phyloP scores from a whole-genome alignment of 1,140 invertebrate genomes.

The Drosophila novamexicana region DNA sequence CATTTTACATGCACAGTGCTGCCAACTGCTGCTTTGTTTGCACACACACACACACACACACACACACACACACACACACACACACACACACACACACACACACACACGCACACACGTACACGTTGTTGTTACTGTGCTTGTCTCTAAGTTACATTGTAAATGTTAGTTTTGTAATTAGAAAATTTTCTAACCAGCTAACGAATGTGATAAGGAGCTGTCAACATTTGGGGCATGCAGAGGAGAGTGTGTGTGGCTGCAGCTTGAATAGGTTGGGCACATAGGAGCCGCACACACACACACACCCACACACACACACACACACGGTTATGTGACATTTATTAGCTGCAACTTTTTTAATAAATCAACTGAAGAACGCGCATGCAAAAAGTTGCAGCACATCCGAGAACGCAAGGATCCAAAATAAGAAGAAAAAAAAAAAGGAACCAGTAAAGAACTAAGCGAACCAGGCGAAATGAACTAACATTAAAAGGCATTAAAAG shows the following conservation, averaged over 20 bases:
- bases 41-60: conserved; percentile 26
- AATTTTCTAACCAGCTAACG: conserved; percentile 69
- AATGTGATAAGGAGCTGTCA: conserved; percentile 40
- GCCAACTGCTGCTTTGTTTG: conserved; percentile 42
- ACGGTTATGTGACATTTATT: conserved; percentile 74
- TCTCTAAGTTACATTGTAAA: conserved; percentile 77
- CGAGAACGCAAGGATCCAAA: neutral
- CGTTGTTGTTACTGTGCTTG: conserved; percentile 41
- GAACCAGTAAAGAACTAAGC: conserved; percentile 4
- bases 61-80: conserved; percentile 14
- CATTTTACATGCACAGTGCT: conserved; percentile 16
- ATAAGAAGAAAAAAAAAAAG: neutral
- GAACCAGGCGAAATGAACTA: neutral
- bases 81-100: conserved; percentile 21
- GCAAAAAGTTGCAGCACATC: conserved; percentile 28
- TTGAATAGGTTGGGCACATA: neutral
- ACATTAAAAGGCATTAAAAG: conserved; percentile 44
- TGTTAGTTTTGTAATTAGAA: conserved; percentile 83
- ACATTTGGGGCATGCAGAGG: conserved; percentile 3
- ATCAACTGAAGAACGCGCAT: conserved; percentile 43
- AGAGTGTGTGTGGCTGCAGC: neutral
- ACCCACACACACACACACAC: conserved; percentile 19
- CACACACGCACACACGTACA: conserved; percentile 5
- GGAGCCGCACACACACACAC: neutral
- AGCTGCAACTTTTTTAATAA: conserved; percentile 78